Conservation (phyloP, 2,797 vertebrate genomes). For the Eutrigla gurnardus region DNA sequence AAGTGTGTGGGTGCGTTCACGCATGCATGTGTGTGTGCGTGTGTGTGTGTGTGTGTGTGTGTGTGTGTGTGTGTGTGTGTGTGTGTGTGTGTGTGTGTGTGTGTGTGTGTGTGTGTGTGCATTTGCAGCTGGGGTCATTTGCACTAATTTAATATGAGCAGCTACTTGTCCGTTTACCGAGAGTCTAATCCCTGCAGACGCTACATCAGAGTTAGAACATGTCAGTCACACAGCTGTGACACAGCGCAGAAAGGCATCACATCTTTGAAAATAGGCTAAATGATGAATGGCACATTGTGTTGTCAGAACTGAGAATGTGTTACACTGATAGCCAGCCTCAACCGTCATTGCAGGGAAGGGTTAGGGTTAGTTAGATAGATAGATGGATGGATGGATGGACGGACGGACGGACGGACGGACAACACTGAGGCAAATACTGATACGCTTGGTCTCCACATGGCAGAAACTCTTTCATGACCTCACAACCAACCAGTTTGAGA, state of each 20-base stretch:
- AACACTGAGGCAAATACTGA: neutral
- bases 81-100: slow-evolving; percentile 3
- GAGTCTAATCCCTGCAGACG: slow-evolving; percentile 40
- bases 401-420: neutral
- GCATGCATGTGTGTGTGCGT: neutral
- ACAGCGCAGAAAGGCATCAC: neutral
- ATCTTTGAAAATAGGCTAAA: slow-evolving; percentile 10
- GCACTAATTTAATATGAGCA: slow-evolving; percentile 42
- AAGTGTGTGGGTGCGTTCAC: neutral
- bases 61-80: slow-evolving; percentile 4
- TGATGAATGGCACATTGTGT: neutral
- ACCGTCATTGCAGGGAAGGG: no score
- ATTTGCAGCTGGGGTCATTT: slow-evolving; percentile 51
- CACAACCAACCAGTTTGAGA: slow-evolving; percentile 52
- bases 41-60: slow-evolving; percentile 9
- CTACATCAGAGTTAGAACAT: slow-evolving; percentile 17
- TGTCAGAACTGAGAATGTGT: neutral
- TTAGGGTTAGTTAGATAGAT: no score
- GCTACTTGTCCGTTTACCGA: slow-evolving; percentile 28
- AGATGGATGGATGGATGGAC: no score
- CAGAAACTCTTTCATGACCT: slow-evolving; percentile 37
- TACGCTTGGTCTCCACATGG: slow-evolving; percentile 4
- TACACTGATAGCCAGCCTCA: neutral
- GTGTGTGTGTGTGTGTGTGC: slow-evolving; percentile 2
- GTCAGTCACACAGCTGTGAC: slow-evolving; percentile 49